phyloP scores from a whole-genome alignment of 30 jellyfish, hydroid and myxozoan genomes.

The Haliclystus octoradiatus region DNA sequence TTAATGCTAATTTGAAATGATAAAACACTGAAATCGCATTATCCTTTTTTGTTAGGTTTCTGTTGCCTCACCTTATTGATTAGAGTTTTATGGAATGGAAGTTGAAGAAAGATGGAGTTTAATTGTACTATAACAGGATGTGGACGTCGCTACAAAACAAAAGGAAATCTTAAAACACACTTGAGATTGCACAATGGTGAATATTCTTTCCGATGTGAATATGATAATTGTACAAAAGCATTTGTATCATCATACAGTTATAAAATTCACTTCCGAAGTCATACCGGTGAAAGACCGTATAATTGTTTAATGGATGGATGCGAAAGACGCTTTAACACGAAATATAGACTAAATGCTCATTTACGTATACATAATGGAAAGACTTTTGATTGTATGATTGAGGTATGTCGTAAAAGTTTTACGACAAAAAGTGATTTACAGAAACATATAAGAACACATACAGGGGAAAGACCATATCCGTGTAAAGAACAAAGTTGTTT shows the following conservation, averaged over 20 bases:
- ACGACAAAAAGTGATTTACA: conserved; percentile 82
- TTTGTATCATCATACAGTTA: conserved; percentile 82
- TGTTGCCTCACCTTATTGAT: no score
- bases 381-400: conserved; percentile 59
- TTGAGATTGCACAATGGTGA: conserved; percentile 67
- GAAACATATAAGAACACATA: conserved; percentile 67
- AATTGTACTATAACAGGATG: conserved; percentile 73
- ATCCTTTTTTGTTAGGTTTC: no score
- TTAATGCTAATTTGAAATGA: no score
- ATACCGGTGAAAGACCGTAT: conserved; percentile 84
- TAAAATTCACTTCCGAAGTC: conserved; percentile 74
- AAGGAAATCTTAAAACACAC: conserved; percentile 80
- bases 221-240: conserved; percentile 69
- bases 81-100: neutral
- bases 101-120: conserved; percentile 27
- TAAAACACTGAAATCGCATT: no score
- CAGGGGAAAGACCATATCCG: conserved; percentile 81
- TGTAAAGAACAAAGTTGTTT: conserved; percentile 58
- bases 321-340: conserved; percentile 62
- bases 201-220: conserved; percentile 68
- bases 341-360: conserved; percentile 69
- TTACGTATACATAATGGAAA: conserved; percentile 79
- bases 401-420: conserved; percentile 62
- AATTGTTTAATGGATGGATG: conserved; percentile 73
- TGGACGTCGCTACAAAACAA: conserved; percentile 67